Evolutionary conservation across 2,888 invertebrate species (phyloP).

Genomic region (Erannis defoliaria): DNA sequence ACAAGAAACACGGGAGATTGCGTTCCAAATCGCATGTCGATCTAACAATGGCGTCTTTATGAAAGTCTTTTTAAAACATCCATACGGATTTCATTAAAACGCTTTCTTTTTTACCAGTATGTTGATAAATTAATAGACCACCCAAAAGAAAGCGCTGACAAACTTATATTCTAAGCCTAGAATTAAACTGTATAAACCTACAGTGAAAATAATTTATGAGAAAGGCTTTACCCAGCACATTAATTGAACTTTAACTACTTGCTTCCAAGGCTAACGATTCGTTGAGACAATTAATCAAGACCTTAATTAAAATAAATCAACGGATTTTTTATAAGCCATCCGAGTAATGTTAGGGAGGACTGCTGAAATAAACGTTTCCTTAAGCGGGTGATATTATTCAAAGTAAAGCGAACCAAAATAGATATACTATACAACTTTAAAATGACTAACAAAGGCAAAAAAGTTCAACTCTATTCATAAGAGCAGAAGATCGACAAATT

Average conservation of each 20-base stretch:
- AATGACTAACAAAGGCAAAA: neutral
- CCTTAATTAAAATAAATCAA: conserved; percentile 29
- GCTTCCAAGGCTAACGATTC: conserved; percentile 23
- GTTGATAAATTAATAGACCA: neutral
- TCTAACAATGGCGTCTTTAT: conserved; percentile 13
- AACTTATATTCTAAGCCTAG: neutral
- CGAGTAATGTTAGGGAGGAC: conserved; percentile 23
- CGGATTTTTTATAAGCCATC: conserved; percentile 14
- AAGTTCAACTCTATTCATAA: conserved; percentile 22
- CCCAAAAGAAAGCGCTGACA: neutral
- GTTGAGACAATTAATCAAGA: conserved; percentile 32
- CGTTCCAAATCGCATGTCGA: conserved; percentile 19
- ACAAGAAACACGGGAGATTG: conserved; percentile 1
- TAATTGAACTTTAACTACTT: conserved; percentile 31
- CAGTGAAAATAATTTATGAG: conserved; percentile 21
- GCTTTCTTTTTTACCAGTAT: conserved; percentile 9
- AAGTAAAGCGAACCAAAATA: conserved; percentile 27
- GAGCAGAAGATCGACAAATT: conserved; percentile 3
- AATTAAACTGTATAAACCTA: neutral
- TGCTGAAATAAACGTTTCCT: conserved; percentile 31
- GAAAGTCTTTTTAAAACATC: conserved; percentile 13
- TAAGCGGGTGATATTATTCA: conserved; percentile 35
- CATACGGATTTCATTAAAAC: conserved; percentile 11
- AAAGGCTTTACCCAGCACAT: conserved; percentile 29
- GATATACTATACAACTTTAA: conserved; percentile 9